These are phyloP conservation scores for Corvus cornix DNA, from an alignment of 2,113 vertebrate species.

Conservation along the genomic window DNA sequence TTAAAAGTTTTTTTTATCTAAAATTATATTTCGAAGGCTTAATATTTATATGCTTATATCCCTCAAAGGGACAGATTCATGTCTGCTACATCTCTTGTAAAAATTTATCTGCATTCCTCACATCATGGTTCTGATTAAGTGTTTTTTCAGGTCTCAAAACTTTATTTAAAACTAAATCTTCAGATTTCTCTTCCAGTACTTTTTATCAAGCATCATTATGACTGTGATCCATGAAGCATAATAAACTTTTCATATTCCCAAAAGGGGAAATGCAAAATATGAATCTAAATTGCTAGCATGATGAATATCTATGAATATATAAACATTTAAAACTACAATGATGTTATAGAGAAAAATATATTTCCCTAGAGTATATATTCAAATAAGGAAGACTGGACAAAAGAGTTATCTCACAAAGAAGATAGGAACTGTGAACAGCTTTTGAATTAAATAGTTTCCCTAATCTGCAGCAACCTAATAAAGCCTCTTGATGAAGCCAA, in stretches of 20 bases:
- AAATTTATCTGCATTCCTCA: not conserved
- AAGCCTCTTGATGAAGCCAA: not conserved
- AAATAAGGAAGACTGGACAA: not conserved
- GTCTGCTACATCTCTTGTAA: not conserved
- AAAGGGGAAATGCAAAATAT: not conserved
- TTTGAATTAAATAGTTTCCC: conserved; percentile 29
- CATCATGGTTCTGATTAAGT: not conserved
- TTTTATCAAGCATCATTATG: not conserved
- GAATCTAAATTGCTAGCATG: not conserved
- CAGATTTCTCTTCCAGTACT: not conserved
- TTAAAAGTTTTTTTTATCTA: not conserved
- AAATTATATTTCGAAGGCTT: not conserved
- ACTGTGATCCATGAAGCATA: not conserved
- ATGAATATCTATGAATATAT: conserved; percentile 31
- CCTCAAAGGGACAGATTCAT: not conserved
- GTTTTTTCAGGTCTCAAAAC: not conserved
- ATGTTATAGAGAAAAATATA: conserved; percentile 14
- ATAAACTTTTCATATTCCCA: conserved; percentile 8
- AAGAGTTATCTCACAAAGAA: conserved; percentile 7
- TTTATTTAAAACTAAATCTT: not conserved
- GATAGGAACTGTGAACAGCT: not conserved
- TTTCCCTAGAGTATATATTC: conserved; percentile 15
- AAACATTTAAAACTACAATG: not conserved
- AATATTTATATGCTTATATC: not conserved
- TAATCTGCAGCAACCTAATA: conserved; percentile 21